Base-by-base conservation (phyloP, 2,888 invertebrate species). In the Hypomecis punctinalis region DNA sequence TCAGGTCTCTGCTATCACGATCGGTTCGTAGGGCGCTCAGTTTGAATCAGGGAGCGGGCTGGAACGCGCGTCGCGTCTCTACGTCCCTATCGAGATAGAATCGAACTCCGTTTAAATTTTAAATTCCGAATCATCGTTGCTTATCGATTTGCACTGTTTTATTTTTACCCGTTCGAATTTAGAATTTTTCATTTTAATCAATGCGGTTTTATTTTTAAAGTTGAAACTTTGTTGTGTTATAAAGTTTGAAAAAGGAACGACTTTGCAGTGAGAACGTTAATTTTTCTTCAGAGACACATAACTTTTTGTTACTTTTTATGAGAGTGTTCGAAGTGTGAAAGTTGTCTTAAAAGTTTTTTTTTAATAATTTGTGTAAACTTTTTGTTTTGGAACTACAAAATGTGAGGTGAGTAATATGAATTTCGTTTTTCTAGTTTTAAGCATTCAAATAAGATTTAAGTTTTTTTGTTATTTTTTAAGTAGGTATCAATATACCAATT, bases 351-450 rank as follows among this genome's bases (percentile, higher is more conserved):
- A 35, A 3, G 11, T 36, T n/a, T 8, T 43, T 54, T 61, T 10
- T 45, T 45, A 9, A 48, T 52, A 13, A 11, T 52, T 23, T 40
- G 40, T 49, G 61, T n/a, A n/a, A 36, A 11, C 42, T 54, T 23
- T 60, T 43, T 23, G n/a, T 55, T 37, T 33, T 11, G 42, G 35
- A 36, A 9, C 4, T 33, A 51, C 49, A 61, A 45, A 39, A 61
- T 61, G 61, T 61, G 56, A 61, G 55, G 61, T 61, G 51, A 61
- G 61, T 45, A 13, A 45, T 0, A 23, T 9, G n/a, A n/a, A n/a
- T 8, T 9, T 7, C 7, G 45, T 5, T 36, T 9, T 13, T 35
- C 0, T n/a, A 42, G 33, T 33, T 13, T 46, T 43, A 45, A 45
- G n/a, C 5, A 45, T 45, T 11, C 6, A 13, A 1, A 47, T 13